Evolutionary conservation across 2,797 vertebrate species (phyloP).

Genomic region (Peromyscus aztecus): DNA sequence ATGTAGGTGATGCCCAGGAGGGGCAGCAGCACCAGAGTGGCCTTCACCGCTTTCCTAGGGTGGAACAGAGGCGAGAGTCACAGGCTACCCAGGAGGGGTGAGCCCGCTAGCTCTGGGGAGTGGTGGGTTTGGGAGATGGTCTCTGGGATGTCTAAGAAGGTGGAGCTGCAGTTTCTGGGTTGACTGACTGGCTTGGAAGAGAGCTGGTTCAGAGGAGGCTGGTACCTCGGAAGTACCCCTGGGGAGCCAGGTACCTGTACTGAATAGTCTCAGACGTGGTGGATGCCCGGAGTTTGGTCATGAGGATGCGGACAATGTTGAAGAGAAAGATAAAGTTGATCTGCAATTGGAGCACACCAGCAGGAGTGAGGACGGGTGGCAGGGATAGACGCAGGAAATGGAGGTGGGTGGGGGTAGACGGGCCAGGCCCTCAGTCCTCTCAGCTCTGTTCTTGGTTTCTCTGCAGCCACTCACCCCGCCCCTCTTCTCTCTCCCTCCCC

Average conservation of each 20-base stretch:
- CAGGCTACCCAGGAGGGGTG: neutral
- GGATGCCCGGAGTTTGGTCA: conserved; percentile 97
- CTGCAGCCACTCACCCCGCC: too few species aligned
- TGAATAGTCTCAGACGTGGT: conserved; percentile 97
- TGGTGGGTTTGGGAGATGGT: neutral
- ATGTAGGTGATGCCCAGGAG: conserved; percentile 97
- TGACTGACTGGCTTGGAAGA: neutral
- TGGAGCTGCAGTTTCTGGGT: neutral
- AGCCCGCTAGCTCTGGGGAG: neutral
- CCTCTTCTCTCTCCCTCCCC: neutral
- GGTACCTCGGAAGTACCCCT: neutral
- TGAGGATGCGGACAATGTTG: conserved; percentile 97
- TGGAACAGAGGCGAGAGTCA: conserved; percentile 40
- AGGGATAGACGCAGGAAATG: too few species aligned
- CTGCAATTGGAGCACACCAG: conserved; percentile 86
- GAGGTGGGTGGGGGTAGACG: too few species aligned
- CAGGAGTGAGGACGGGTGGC: neutral
- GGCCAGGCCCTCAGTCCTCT: neutral
- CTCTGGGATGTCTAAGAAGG: neutral
- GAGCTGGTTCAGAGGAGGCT: neutral
- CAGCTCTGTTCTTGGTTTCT: neutral
- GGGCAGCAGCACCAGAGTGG: conserved; percentile 94
- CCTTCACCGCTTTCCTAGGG: conserved; percentile 95
- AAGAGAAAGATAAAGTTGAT: conserved; percentile 98
- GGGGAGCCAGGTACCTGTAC: conserved; percentile 91